Conservation (phyloP, 2,797 vertebrate genomes). For the Rhinoraja longicauda region DNA sequence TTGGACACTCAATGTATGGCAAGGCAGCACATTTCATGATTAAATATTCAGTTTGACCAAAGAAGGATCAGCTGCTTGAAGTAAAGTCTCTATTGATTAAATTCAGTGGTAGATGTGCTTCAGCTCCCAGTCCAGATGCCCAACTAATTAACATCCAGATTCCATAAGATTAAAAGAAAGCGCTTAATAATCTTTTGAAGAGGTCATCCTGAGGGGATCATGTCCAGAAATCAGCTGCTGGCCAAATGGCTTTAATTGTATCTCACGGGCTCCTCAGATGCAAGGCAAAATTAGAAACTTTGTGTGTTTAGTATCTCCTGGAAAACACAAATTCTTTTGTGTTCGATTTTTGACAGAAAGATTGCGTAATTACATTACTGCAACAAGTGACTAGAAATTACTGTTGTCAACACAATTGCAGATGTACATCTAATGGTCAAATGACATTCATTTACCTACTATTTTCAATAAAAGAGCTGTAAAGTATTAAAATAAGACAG, state of each 20-base stretch:
- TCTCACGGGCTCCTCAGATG: neutral
- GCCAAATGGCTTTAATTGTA: neutral
- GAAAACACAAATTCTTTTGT: neutral
- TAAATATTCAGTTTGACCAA: neutral
- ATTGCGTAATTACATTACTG: neutral
- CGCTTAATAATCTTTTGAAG: conserved; percentile 10
- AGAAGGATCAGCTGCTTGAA: conserved; percentile 19
- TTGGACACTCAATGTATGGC: neutral
- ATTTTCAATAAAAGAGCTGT: neutral
- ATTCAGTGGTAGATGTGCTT: neutral
- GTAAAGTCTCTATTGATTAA: neutral
- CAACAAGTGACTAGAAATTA: neutral
- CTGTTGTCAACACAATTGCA: neutral
- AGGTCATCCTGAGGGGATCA: conserved; percentile 1
- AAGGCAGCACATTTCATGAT: neutral
- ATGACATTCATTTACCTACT: neutral
- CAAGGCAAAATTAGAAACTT: neutral
- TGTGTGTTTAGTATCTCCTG: neutral
- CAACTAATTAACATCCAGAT: neutral
- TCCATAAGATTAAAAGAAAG: conserved; percentile 16
- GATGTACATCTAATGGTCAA: neutral
- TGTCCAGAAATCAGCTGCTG: neutral
- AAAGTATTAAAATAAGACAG: neutral
- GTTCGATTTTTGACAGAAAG: neutral
- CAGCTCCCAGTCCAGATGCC: neutral